Evolutionary conservation across 1,140 invertebrate species (phyloP).

Genomic region (Sinella curviseta): DNA sequence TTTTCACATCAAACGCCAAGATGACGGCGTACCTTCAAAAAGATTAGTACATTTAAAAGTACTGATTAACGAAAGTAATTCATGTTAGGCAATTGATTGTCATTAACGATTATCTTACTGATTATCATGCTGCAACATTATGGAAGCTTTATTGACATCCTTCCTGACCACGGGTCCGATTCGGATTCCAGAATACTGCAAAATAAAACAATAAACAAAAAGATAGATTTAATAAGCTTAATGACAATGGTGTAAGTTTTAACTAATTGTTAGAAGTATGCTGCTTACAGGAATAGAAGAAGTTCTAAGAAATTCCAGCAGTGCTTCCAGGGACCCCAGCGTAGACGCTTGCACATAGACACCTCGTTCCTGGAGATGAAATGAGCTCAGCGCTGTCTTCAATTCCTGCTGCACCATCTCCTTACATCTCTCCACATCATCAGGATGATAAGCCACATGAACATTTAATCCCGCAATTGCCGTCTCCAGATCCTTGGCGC

Average conservation of each 20-base stretch:
- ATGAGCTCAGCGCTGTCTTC: slow-evolving; percentile 83
- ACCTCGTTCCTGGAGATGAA: slow-evolving; percentile 86
- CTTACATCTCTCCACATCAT: slow-evolving; percentile 86
- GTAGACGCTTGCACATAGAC: slow-evolving; percentile 99
- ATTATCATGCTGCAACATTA: slow-evolving; percentile 96
- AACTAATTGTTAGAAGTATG: too few species aligned
- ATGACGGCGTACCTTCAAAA: slow-evolving; percentile 85
- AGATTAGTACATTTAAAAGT: too few species aligned
- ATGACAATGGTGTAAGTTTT: too few species aligned
- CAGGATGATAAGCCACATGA: slow-evolving; percentile 82
- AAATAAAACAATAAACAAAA: too few species aligned
- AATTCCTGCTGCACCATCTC: slow-evolving; percentile 80
- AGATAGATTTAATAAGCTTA: too few species aligned
- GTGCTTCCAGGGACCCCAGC: slow-evolving; percentile 93
- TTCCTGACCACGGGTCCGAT: slow-evolving; percentile 99
- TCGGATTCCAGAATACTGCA: slow-evolving; percentile 96
- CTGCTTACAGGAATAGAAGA: slow-evolving; percentile 96
- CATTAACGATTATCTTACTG: too few species aligned
- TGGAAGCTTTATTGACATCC: slow-evolving; percentile 98
- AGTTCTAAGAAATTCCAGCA: slow-evolving; percentile 90
- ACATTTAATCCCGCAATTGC: slow-evolving; percentile 91
- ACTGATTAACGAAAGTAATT: too few species aligned
- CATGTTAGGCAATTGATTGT: too few species aligned
- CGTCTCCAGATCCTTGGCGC: slow-evolving; percentile 96
- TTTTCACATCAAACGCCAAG: slow-evolving; percentile 98